Evolutionary conservation across 2,888 invertebrate genomes (phyloP).

Genomic region (Stomorhina lunata): DNA sequence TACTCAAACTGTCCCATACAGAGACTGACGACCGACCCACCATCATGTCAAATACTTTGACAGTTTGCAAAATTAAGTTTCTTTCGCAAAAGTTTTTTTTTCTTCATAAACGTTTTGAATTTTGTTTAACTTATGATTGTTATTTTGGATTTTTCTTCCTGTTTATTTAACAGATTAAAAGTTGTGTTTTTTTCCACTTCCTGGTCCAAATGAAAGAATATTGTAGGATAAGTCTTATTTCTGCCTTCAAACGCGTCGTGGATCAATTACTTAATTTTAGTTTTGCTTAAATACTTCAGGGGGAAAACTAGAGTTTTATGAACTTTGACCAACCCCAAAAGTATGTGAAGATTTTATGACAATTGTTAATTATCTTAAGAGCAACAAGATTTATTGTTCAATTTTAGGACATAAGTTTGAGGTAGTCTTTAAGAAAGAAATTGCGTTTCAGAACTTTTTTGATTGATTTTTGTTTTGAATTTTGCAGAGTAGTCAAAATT

Average conservation of each 20-base stretch:
- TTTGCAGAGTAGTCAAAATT: too few species aligned
- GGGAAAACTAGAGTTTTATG: neutral
- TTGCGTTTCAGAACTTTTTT: too few species aligned
- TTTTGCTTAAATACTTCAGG: neutral
- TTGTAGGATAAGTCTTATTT: neutral
- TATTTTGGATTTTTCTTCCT: conserved; percentile 1
- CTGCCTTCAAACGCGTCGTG: neutral
- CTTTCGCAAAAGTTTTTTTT: neutral
- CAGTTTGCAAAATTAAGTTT: conserved; percentile 37
- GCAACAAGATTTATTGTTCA: conserved; percentile 25
- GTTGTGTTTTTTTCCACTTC: neutral
- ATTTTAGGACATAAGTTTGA: too few species aligned
- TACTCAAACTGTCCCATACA: conserved; percentile 12
- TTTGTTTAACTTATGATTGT: neutral
- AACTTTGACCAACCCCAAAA: neutral
- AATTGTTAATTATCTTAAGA: conserved; percentile 25
- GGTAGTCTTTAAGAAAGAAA: too few species aligned
- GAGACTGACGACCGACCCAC: too few species aligned
- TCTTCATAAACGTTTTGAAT: neutral
- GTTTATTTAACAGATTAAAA: conserved; percentile 48
- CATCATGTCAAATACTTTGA: conserved; percentile 29
- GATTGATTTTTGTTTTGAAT: too few species aligned
- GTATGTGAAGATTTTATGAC: conserved; percentile 4
- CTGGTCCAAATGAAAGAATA: neutral
- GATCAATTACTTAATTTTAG: conserved; percentile 31